Base-by-base conservation (phyloP, 1,140 invertebrate genomes). In the Parapsyche elsis region DNA sequence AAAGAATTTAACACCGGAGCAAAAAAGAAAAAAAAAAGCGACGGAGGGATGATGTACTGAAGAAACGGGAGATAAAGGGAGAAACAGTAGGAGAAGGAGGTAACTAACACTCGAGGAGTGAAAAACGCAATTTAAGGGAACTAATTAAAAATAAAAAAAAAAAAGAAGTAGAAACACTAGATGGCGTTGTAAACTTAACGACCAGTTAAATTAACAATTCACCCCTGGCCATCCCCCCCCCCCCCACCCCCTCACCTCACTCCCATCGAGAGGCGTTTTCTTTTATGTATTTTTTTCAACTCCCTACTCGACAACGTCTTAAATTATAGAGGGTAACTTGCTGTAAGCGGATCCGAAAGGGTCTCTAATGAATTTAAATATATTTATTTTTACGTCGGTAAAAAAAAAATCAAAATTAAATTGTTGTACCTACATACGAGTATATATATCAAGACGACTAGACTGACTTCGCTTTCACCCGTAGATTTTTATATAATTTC, bases 101-200 rank as follows among this genome's bases (percentile, higher is more conserved):
- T 1, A 53, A 9, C 23, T 1, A 53, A 9, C 23, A 67, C 64
- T 67, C 64, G 19, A 24, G 23, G 12, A 67, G 24, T 14, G 64
- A 67, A 38, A 38, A 67, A 67, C 64, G 81, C 81, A 76, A 79
- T 81, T 81, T 79, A 53, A 64, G 75, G 38, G 45, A 74, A 81
- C 81, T 81, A 81, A 81, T 81, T 81, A 80, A 81, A 81, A 81
- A 78, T 78, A 78, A 78, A 76, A 81, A 81, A 81, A 78, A 81
- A 53, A 16, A 78, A 76, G 61, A 75, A 81, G 76, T 75, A 57
- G 81, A 79, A 78, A 78, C 70, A 74, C 76, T 64, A 16, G 53
- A 77, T 77, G 57, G 75, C 75, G 75, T 21, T 73, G 76, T 67
- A 59, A 70, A 81, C 80, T 61, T 75, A 81, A 79, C 77, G 81